Evolutionary conservation across 1,140 invertebrate genomes (phyloP), one percentile per base, ranked within the genome.

Genomic region (Sitophilus oryzae): DNA sequence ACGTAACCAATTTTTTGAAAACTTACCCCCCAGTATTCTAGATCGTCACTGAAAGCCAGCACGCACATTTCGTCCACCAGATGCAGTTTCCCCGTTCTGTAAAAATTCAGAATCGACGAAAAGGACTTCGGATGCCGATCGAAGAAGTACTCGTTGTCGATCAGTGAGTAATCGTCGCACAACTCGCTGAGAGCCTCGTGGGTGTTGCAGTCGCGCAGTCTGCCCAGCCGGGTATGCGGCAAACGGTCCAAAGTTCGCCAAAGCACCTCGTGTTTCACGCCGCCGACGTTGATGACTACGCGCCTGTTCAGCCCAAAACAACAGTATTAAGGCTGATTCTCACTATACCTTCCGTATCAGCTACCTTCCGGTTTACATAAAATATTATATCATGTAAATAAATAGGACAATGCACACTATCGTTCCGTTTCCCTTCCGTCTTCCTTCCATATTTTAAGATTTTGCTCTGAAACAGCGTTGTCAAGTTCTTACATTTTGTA

Each of bases 51-150:
- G 78, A 98, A 98, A 49, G 94, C 93, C 63, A 98, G 79, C 58
- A 98, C 95, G 75, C 95, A 98, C 93, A 98, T 97, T 76, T 98
- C 95, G 73, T 98, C 94, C 60, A 97, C 93, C 65, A 98, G 82
- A 78, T 98, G 96, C 46, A 98, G 79, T 73, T 97, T 97, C 22
- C 94, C 94, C 52, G 93, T 97, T 59, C 96, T 83, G 77, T 97
- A 98, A 75, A 98, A 98, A 76, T 98, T 98, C 55, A 99, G 79
- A 60, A 99, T 95, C 57, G 93, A 95, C 76, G 89, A 92, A 76
- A 99, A 99, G 60, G 93, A 95, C 67, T 95, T 90, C 52, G 95
- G 95, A 75, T 98, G 94, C 47, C 95, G 82, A 76, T 98, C 96
- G 77, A 98, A 98, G 77, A 98, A 98, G 74, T 96, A 98, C 78